phyloP scores from a whole-genome alignment of 2,797 vertebrate species.

The Dermochelys coriacea region DNA sequence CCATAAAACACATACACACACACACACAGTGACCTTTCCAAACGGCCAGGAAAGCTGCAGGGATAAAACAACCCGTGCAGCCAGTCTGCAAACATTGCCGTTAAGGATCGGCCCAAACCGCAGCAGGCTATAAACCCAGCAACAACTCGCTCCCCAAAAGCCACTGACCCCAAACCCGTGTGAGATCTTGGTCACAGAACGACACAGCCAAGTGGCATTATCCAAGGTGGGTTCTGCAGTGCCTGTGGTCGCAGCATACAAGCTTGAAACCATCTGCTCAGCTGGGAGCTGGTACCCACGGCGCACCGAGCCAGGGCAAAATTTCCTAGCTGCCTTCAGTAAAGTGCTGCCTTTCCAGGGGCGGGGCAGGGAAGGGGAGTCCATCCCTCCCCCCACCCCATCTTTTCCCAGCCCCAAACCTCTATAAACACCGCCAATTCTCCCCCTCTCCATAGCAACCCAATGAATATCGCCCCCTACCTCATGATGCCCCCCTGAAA shows the following conservation, averaged over 20 bases:
- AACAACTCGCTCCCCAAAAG: not conserved
- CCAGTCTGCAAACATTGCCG: not conserved
- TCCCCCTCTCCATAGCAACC: not conserved
- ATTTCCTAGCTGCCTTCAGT: not conserved
- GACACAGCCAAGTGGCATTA: not conserved
- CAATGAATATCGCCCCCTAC: not conserved
- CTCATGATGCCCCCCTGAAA: not conserved
- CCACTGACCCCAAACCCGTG: not conserved
- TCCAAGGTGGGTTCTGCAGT: not conserved
- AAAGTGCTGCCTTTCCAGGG: not conserved
- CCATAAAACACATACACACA: not conserved
- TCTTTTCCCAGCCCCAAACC: not conserved
- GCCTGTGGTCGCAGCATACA: not conserved
- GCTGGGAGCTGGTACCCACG: not conserved
- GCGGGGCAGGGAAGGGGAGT: not conserved
- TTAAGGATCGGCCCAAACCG: not conserved
- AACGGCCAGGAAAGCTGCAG: not conserved
- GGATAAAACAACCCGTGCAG: too few species aligned
- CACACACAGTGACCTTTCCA: not conserved
- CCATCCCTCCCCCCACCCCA: not conserved
- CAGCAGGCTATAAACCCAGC: not conserved
- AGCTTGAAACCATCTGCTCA: not conserved
- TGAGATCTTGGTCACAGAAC: not conserved
- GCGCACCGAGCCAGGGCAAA: not conserved
- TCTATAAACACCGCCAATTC: slow-evolving; percentile 24